Percentiles rank a stretch among this genome's conserved stretches.
Conservation (phyloP, 2,888 invertebrate genomes). For the Nowickia ferox region DNA sequence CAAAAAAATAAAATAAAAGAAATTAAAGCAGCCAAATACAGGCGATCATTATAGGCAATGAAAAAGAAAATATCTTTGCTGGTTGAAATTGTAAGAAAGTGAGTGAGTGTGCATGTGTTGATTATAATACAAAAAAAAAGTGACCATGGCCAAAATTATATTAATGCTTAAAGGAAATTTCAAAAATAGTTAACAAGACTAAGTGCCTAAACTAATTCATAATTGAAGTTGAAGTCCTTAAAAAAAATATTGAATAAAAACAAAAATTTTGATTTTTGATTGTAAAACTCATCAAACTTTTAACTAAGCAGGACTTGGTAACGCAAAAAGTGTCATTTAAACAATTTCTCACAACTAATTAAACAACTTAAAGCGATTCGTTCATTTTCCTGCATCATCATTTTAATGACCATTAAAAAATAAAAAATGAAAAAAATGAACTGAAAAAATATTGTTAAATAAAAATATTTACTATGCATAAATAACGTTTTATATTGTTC, state of each 20-base stretch:
- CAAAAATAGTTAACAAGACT: slow-evolving; percentile 13
- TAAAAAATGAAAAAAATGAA: too few species aligned
- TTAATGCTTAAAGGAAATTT: not conserved
- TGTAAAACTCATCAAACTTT: not conserved
- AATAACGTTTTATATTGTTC: slow-evolving; percentile 30
- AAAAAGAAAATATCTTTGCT: slow-evolving; percentile 6
- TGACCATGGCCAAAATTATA: slow-evolving; percentile 19
- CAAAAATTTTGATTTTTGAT: too few species aligned
- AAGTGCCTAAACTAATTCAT: slow-evolving; percentile 15
- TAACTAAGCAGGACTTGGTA: slow-evolving; percentile 6
- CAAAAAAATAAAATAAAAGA: slow-evolving; percentile 32
- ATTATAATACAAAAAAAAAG: not conserved
- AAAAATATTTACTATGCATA: slow-evolving; percentile 42
- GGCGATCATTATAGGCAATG: slow-evolving; percentile 31
- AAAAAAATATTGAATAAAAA: not conserved
- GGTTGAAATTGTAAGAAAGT: not conserved
- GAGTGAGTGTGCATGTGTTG: slow-evolving; percentile 15
- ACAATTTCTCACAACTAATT: not conserved
- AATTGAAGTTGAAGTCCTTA: slow-evolving; percentile 13
- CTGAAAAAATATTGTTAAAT: slow-evolving; percentile 5
- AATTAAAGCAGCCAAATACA: slow-evolving; percentile 25
- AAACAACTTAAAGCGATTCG: not conserved
- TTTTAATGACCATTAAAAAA: slow-evolving; percentile 6
- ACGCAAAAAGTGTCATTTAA: not conserved
- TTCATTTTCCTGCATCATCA: not conserved